A percentile compares a stretch with the other conserved stretches of the same genome.
Evolutionary conservation across 2,797 vertebrate species (phyloP).

Genomic region (Fratercula arctica): DNA sequence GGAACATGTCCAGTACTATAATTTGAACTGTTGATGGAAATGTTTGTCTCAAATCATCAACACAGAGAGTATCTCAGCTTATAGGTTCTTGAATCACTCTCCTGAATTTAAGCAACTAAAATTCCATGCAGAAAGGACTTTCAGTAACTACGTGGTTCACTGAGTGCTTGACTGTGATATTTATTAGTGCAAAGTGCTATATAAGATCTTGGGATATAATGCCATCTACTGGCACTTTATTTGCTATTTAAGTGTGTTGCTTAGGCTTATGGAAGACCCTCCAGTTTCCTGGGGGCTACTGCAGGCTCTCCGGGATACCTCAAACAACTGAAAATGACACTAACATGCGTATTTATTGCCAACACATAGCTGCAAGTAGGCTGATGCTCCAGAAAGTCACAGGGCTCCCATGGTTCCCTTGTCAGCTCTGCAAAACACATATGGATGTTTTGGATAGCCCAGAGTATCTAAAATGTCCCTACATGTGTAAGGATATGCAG

Average conservation of each 20-base stretch:
- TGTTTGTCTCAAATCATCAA: background rate
- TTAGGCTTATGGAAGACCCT: background rate
- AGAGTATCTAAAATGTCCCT: background rate
- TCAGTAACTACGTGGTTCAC: background rate
- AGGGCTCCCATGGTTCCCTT: background rate
- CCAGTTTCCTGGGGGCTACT: background rate
- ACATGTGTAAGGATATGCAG: background rate
- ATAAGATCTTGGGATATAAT: conserved; percentile 24
- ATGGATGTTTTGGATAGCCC: background rate
- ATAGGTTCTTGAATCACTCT: background rate
- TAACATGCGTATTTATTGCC: background rate
- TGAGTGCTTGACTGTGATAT: background rate
- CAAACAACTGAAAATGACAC: background rate
- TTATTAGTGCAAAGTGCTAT: background rate
- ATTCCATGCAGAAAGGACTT: background rate
- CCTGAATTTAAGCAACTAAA: background rate
- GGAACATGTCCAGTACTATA: background rate
- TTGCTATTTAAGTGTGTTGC: background rate
- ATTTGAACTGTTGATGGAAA: background rate
- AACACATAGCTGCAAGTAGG: background rate
- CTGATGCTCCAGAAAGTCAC: background rate
- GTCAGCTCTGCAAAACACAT: background rate
- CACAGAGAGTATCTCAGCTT: background rate
- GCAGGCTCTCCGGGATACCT: background rate
- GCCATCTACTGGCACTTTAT: conserved; percentile 46